Conservation (phyloP, 2,888 invertebrate genomes). For the Teinopalpus imperialis region DNA sequence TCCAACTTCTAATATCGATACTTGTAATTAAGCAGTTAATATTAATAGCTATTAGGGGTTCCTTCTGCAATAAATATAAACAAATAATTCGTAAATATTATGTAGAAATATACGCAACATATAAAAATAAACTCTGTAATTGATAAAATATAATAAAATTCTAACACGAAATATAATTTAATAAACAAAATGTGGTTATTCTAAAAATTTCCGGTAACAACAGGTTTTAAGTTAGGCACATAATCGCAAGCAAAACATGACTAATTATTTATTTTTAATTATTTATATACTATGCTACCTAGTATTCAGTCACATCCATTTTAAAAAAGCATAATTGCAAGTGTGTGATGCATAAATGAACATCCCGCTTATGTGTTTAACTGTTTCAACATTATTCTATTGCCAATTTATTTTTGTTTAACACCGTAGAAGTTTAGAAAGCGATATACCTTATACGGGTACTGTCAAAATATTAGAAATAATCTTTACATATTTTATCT, state of each 20-base stretch:
- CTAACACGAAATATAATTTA: background rate
- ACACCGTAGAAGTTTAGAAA: too few species aligned
- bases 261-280: constrained; percentile 38
- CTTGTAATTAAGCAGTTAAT: constrained; percentile 4
- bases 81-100: background rate
- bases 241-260: constrained; percentile 39
- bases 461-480: too few species aligned
- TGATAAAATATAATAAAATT: background rate
- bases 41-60: background rate
- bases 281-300: constrained; percentile 49
- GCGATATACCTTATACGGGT: too few species aligned
- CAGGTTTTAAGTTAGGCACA: constrained; percentile 27
- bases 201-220: too few species aligned
- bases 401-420: constrained; percentile 8
- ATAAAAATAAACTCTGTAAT: constrained; percentile 13
- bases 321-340: constrained; percentile 61
- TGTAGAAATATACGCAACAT: constrained; percentile 2
- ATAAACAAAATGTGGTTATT: background rate
- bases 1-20: constrained; percentile 18
- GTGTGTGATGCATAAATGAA: constrained; percentile 55
- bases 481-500: too few species aligned
- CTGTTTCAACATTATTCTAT: too few species aligned
- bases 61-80: background rate
- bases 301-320: constrained; percentile 76
- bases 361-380: constrained; percentile 49